phyloP scores from a whole-genome alignment of 2,888 invertebrate genomes.

The Diarsia dahlii region DNA sequence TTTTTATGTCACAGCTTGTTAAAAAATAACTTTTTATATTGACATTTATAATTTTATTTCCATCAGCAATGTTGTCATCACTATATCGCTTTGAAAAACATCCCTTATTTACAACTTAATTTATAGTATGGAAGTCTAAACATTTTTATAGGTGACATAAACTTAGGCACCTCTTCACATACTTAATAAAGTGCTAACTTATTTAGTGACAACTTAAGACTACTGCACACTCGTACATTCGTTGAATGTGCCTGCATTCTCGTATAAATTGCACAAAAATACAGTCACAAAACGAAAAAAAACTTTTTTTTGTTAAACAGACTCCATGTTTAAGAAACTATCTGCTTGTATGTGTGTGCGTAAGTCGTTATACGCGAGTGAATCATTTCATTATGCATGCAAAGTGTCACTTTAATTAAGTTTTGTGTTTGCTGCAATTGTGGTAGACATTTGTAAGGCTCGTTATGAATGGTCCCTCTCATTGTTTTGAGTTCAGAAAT shows the following conservation, averaged over 20 bases:
- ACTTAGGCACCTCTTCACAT: slow-evolving; percentile 35
- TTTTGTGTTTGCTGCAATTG: slow-evolving; percentile 85
- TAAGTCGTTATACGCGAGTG: slow-evolving; percentile 74
- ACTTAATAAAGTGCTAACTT: slow-evolving; percentile 46
- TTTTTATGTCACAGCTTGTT: slow-evolving; percentile 32
- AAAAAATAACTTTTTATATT: slow-evolving; percentile 3
- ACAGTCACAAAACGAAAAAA: slow-evolving; percentile 49
- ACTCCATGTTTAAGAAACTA: slow-evolving; percentile 64
- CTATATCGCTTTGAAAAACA: slow-evolving; percentile 15
- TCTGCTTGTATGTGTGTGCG: slow-evolving; percentile 63
- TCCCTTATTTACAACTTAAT: slow-evolving; percentile 15
- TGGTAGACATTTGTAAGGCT: slow-evolving; percentile 83
- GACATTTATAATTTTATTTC: background rate
- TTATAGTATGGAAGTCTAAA: slow-evolving; percentile 24
- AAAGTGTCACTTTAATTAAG: slow-evolving; percentile 89
- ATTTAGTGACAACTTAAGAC: slow-evolving; percentile 36
- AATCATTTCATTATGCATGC: slow-evolving; percentile 88
- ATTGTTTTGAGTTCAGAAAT: slow-evolving; percentile 81
- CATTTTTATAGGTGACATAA: slow-evolving; percentile 51
- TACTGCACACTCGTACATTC: slow-evolving; percentile 33
- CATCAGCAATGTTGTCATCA: background rate
- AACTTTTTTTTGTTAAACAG: slow-evolving; percentile 56
- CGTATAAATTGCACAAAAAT: slow-evolving; percentile 57
- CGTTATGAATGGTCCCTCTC: slow-evolving; percentile 78
- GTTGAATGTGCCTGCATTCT: slow-evolving; percentile 52